These are phyloP conservation scores for Acromyrmex charruanus DNA, from an alignment of 1,140 invertebrate genomes.

Conservation along the genomic window DNA sequence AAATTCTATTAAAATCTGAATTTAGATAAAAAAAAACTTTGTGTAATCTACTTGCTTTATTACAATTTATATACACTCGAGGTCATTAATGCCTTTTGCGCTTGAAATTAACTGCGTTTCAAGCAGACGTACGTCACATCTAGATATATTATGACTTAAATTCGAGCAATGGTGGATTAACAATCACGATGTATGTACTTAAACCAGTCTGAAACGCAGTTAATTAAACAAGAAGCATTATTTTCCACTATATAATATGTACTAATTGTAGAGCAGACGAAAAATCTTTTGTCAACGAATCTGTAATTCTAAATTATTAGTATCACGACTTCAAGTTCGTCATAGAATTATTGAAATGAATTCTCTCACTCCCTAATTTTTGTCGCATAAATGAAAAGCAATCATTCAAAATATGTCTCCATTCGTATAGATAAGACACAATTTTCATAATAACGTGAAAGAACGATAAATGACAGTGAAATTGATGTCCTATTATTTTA, in stretches of 20 bases:
- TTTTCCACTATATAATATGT: too few species aligned
- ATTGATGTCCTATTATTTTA: background rate
- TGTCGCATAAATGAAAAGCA: background rate
- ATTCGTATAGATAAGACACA: background rate
- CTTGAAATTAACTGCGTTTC: too few species aligned
- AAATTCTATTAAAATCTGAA: background rate
- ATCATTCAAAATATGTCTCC: background rate
- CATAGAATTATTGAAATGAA: background rate
- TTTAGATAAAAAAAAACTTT: too few species aligned
- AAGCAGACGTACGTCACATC: too few species aligned
- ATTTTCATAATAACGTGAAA: conserved; percentile 5
- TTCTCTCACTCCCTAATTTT: background rate
- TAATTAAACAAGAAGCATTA: too few species aligned
- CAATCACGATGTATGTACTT: too few species aligned
- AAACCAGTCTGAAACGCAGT: too few species aligned
- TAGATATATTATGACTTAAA: too few species aligned
- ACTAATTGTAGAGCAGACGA: too few species aligned
- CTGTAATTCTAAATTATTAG: background rate
- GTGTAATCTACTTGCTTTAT: background rate
- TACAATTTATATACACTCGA: background rate
- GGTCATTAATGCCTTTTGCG: too few species aligned
- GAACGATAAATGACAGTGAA: background rate
- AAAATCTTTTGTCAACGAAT: background rate
- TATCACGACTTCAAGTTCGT: background rate
- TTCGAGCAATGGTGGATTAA: too few species aligned